phyloP scores from a whole-genome alignment of 1,140 invertebrate genomes.

The Drosophila funebris region DNA sequence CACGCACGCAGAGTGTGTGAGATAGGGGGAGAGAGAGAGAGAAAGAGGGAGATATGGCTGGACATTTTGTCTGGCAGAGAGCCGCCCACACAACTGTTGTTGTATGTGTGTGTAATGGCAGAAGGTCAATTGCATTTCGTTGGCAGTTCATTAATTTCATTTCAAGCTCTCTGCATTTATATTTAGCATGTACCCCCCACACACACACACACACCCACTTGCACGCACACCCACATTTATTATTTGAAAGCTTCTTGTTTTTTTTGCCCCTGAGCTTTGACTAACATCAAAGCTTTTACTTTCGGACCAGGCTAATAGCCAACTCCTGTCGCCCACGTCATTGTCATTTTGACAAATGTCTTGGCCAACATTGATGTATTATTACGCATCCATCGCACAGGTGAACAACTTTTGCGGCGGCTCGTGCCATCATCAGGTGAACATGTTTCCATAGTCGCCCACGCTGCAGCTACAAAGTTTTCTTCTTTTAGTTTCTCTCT shows the following conservation, averaged over 20 bases:
- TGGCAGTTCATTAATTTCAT: conserved; percentile 76
- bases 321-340: conserved; percentile 46
- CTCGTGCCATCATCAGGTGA: conserved; percentile 44
- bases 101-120: conserved; percentile 39
- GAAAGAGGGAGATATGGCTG: conserved; percentile 16
- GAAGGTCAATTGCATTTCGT: conserved; percentile 78
- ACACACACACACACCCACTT: not conserved
- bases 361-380: conserved; percentile 45
- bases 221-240: not conserved
- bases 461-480: conserved; percentile 19
- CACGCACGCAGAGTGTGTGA: conserved; percentile 19
- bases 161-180: conserved; percentile 47
- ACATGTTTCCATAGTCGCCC: conserved; percentile 28
- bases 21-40: not conserved
- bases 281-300: conserved; percentile 13
- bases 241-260: not conserved
- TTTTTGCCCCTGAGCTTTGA: conserved; percentile 15
- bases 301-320: conserved; percentile 36
- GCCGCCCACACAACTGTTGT: conserved; percentile 46
- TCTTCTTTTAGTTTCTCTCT: not conserved
- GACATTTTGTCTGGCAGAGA: conserved; percentile 62
- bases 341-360: conserved; percentile 40
- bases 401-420: conserved; percentile 30
- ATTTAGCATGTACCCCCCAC: conserved; percentile 42
- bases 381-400: conserved; percentile 29